phyloP scores from a whole-genome alignment of 2,113 vertebrate genomes.

The Austrofundulus limnaeus region DNA sequence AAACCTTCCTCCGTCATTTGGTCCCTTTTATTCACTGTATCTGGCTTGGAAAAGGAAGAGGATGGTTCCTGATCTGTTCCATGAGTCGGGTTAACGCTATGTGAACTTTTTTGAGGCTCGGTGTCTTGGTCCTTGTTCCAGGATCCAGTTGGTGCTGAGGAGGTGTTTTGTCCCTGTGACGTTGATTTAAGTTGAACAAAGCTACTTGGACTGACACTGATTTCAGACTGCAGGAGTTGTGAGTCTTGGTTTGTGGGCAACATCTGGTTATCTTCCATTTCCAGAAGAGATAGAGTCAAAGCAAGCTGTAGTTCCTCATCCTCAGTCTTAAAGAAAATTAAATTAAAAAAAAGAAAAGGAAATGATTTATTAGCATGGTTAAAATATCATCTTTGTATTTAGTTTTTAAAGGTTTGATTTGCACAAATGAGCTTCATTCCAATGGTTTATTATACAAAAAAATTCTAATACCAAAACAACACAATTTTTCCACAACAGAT shows the following conservation, averaged over 20 bases:
- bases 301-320: conserved; percentile 68
- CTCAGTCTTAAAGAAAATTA: conserved; percentile 58
- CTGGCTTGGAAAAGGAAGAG: conserved; percentile 8
- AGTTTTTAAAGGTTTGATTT: background rate
- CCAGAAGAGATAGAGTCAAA: conserved; percentile 62
- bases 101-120: conserved; percentile 14
- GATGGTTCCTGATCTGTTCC: background rate
- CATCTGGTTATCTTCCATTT: conserved; percentile 38
- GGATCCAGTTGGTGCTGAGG: background rate
- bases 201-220: background rate
- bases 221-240: background rate
- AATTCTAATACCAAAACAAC: too few relatives aligned
- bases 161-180: conserved; percentile 10
- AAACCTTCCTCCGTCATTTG: background rate
- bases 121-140: background rate
- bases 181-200: conserved; percentile 3
- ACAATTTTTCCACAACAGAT: too few relatives aligned
- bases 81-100: background rate
- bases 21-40: background rate
- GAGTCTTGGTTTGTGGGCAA: background rate
- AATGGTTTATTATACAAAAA: too few relatives aligned
- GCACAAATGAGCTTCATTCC: too few relatives aligned
- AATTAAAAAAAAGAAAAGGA: conserved; percentile 10
- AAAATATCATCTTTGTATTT: background rate
- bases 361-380: background rate